Percentiles rank a stretch among this genome's conserved stretches.
phyloP scores from a whole-genome alignment of 2,113 vertebrate genomes.

The Hymenochirus boettgeri region DNA sequence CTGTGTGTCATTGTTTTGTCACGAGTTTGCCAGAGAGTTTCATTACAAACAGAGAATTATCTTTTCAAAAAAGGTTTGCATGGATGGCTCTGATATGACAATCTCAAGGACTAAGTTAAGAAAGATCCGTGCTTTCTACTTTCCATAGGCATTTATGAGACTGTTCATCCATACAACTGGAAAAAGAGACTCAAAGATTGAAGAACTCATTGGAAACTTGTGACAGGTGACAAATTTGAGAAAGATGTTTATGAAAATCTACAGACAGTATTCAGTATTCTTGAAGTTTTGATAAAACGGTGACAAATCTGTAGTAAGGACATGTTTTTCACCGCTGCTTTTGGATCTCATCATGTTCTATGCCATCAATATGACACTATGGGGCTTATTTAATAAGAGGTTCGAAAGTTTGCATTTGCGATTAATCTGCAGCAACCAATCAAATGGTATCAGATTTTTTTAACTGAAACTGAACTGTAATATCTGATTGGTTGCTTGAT shows the following conservation, averaged over 20 bases:
- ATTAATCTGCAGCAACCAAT: no score
- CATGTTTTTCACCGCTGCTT: no score
- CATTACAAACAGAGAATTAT: background rate
- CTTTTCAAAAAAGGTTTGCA: conserved; percentile 5
- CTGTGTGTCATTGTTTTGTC: background rate
- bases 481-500: no score
- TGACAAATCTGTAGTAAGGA: no score
- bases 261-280: background rate
- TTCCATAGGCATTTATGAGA: conserved; percentile 8
- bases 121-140: background rate
- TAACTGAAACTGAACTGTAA: no score
- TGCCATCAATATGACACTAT: no score
- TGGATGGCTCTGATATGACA: conserved; percentile 2
- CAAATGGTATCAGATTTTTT: no score
- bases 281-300: background rate
- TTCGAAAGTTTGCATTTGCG: no score
- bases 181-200: background rate
- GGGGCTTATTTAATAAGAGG: no score
- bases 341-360: no score
- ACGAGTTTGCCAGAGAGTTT: background rate
- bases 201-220: background rate
- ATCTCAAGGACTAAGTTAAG: conserved; percentile 1
- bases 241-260: conserved; percentile 7
- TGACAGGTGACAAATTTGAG: background rate
- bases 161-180: conserved; percentile 18